Evolutionary conservation across 2,888 invertebrate species (phyloP).

Genomic region (Slavum lentiscoides): DNA sequence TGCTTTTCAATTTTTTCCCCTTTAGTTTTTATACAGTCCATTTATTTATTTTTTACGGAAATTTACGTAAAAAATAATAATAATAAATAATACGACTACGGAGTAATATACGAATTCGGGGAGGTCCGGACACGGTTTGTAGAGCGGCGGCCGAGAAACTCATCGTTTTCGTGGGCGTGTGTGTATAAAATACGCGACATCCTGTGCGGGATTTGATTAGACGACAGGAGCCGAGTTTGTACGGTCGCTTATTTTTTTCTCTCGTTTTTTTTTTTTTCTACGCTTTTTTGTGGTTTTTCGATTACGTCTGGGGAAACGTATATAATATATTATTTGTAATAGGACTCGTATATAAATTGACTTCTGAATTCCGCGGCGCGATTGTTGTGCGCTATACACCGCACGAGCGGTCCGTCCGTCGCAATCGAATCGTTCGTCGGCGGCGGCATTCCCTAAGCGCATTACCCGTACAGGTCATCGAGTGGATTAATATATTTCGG

Average conservation of each 20-base stretch:
- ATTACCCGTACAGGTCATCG: constrained; percentile 21
- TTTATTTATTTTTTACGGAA: no score
- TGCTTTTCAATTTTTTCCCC: no score
- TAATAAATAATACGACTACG: no score
- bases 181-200: constrained; percentile 7
- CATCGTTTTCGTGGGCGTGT: constrained; percentile 14
- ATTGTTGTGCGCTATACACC: not conserved
- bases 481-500: constrained; percentile 14
- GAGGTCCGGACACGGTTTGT: constrained; percentile 1
- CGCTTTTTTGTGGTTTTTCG: constrained; percentile 35
- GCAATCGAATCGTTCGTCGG: not conserved
- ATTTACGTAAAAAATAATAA: no score
- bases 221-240: not conserved
- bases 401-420: not conserved
- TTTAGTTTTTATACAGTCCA: no score
- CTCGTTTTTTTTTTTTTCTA: not conserved
- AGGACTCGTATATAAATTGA: constrained; percentile 12
- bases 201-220: constrained; percentile 46
- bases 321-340: not conserved
- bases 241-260: not conserved
- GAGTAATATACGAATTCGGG: not conserved
- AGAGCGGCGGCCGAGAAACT: not conserved
- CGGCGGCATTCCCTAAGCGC: constrained; percentile 13
- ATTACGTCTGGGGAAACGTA: constrained; percentile 22
- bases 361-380: constrained; percentile 51